A percentile compares a stretch with the other conserved stretches of the same genome.
These are phyloP conservation scores for Ethmia dodecea DNA, from an alignment of 2,888 invertebrate genomes.

Conservation along the genomic window DNA sequence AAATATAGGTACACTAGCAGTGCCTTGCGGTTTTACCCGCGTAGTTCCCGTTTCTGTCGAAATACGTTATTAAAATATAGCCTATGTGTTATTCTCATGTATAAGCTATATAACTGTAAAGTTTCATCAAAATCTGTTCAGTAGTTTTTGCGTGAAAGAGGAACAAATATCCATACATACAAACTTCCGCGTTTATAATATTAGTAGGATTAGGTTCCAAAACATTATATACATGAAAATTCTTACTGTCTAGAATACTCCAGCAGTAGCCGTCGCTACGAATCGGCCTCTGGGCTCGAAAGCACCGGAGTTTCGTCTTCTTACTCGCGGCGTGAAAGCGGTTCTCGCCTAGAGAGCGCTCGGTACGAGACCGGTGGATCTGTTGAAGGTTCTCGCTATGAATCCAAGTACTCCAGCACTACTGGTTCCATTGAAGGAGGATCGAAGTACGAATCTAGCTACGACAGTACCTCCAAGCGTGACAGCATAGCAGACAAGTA, in stretches of 20 bases:
- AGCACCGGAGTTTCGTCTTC: conserved; percentile 45
- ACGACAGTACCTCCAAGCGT: conserved; percentile 38
- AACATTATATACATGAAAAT: no score
- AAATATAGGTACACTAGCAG: no score
- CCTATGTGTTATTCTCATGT: no score
- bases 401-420: conserved; percentile 57
- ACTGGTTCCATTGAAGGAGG: conserved; percentile 29
- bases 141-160: no score
- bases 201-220: no score
- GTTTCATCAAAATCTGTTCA: no score
- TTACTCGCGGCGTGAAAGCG: conserved; percentile 60
- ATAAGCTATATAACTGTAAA: no score
- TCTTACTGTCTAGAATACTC: conserved; percentile 62
- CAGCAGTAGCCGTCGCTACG: conserved; percentile 65
- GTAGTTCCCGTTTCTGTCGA: no score
- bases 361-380: conserved; percentile 45
- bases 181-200: no score
- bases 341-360: conserved; percentile 48
- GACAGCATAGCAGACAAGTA: conserved; percentile 51
- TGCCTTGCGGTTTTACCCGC: no score
- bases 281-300: conserved; percentile 51
- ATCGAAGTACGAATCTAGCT: conserved; percentile 48
- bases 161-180: no score
- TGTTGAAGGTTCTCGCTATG: conserved; percentile 52
- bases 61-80: no score